Conservation (phyloP, 2,113 vertebrate species). For the Rousettus leschenaultii region DNA sequence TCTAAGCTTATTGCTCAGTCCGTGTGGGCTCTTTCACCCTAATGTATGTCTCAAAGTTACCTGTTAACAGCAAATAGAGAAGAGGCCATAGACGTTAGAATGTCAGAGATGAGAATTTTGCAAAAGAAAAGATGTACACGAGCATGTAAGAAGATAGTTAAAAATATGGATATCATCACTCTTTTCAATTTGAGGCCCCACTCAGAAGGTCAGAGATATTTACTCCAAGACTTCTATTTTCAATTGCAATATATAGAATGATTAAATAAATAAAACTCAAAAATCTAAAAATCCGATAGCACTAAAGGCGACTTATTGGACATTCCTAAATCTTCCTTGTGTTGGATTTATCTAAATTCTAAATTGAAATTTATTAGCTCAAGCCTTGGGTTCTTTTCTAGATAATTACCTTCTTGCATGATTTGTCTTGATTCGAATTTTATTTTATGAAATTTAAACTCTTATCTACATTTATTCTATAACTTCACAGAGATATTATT, state of each 20-base stretch:
- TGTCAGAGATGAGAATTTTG: not conserved
- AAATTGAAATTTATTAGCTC: not conserved
- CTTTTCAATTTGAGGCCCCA: not conserved
- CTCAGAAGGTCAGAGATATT: not conserved
- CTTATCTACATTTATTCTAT: not conserved
- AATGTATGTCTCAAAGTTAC: not conserved
- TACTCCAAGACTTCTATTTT: not conserved
- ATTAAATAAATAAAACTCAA: not conserved
- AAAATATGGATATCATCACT: not conserved
- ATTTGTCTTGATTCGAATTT: slow-evolving; percentile 23
- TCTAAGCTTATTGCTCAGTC: not conserved
- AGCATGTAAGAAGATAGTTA: not conserved
- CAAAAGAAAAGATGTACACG: not conserved
- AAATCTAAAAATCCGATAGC: not conserved
- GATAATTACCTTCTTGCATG: not conserved
- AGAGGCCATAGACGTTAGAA: not conserved
- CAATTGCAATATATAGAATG: not conserved
- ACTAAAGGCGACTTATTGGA: not conserved
- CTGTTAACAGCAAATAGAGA: not conserved
- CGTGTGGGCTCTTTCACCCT: not conserved
- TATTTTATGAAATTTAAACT: slow-evolving; percentile 3
- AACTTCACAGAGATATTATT: not conserved
- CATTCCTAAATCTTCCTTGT: not conserved
- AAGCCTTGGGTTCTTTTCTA: not conserved
- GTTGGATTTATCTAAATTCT: not conserved